A percentile compares a stretch with the other conserved stretches of the same genome.
Conservation (phyloP, 2,797 vertebrate species). For the Chloroceryle amazona region DNA sequence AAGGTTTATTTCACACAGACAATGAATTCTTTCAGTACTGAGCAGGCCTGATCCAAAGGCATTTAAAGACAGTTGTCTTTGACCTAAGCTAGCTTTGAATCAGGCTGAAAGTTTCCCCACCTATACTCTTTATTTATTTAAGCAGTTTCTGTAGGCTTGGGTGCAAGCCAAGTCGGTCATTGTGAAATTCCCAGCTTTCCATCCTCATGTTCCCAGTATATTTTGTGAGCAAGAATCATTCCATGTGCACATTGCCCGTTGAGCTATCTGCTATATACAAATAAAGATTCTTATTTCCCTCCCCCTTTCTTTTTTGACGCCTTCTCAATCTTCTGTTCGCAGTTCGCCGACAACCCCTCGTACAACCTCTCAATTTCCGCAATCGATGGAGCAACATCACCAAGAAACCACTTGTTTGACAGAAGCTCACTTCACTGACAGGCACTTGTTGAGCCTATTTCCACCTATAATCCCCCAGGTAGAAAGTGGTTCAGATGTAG, state of each 20-base stretch:
- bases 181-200: background rate
- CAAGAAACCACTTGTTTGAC: conserved; percentile 37
- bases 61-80: background rate
- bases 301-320: background rate
- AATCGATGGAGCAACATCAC: conserved; percentile 24
- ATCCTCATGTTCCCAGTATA: background rate
- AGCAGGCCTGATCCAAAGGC: background rate
- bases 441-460: conserved; percentile 66
- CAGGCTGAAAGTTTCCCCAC: background rate
- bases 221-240: background rate
- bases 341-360: background rate
- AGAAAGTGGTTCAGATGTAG: conserved; percentile 39
- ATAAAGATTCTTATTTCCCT: background rate
- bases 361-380: background rate
- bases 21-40: background rate
- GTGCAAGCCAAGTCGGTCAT: background rate
- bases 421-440: conserved; percentile 27
- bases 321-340: conserved; percentile 14
- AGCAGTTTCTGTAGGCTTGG: background rate
- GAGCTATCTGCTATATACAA: background rate
- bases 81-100: background rate
- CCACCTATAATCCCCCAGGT: conserved; percentile 77
- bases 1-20: background rate
- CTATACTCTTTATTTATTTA: background rate
- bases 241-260: background rate